Percentiles rank a stretch among this genome's conserved stretches.
These are phyloP conservation scores for Falco peregrinus DNA, from an alignment of 2,797 vertebrate species.

Conservation along the genomic window DNA sequence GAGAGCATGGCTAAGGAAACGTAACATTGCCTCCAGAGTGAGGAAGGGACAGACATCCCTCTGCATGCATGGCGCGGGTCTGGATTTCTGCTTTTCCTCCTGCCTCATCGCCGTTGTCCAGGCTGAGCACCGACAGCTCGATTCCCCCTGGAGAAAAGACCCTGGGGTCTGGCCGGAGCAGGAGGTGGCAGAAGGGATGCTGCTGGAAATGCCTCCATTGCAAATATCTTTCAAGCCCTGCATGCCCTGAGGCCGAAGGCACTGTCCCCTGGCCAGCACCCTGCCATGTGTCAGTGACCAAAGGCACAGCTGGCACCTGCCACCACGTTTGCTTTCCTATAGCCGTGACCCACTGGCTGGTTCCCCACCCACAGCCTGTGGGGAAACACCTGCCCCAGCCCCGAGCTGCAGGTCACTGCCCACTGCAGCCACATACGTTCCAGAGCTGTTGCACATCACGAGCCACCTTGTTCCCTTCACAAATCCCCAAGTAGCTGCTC, in stretches of 20 bases:
- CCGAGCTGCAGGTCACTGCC: neutral
- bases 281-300: accelerated
- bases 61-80: accelerated
- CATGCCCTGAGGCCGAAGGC: accelerated
- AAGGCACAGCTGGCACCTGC: neutral
- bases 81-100: neutral
- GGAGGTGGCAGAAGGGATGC: neutral
- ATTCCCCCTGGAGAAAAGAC: neutral
- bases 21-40: neutral
- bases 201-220: neutral
- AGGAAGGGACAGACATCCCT: neutral
- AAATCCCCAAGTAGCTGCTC: neutral
- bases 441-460: neutral
- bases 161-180: neutral
- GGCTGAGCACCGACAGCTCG: neutral
- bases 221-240: neutral
- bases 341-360: accelerated
- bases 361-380: neutral
- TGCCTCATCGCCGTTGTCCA: neutral
- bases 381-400: neutral
- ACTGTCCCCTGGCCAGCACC: accelerated
- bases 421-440: accelerated
- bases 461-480: neutral
- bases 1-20: neutral
- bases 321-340: neutral